Conservation (phyloP, 2,888 invertebrate species). For the Hirudinaria manillensis region DNA sequence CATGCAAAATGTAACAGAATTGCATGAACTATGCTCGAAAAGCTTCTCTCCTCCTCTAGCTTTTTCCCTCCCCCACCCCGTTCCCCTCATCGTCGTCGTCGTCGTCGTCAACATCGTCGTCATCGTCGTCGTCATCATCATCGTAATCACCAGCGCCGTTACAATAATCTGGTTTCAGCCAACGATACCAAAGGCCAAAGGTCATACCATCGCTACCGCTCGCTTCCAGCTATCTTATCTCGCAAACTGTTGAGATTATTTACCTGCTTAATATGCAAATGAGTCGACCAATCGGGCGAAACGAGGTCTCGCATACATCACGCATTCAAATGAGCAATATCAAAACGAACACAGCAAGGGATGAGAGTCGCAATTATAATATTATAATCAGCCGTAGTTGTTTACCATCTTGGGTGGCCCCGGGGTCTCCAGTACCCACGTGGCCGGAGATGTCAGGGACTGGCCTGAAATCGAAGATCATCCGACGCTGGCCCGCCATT, state of each 20-base stretch:
- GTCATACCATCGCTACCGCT: background rate
- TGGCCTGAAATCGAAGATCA: background rate
- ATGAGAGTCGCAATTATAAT: too few relatives aligned
- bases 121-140: slow-evolving; percentile 9
- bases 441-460: too few relatives aligned
- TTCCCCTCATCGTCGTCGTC: slow-evolving; percentile 3
- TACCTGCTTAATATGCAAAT: too few relatives aligned
- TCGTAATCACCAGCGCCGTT: slow-evolving; percentile 14
- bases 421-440: background rate
- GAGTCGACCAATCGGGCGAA: too few relatives aligned
- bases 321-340: too few relatives aligned
- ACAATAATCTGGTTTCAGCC: slow-evolving; percentile 1
- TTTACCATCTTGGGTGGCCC: background rate
- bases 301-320: too few relatives aligned
- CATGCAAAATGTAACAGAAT: slow-evolving; percentile 1
- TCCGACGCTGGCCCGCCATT: background rate
- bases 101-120: slow-evolving; percentile 6
- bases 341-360: too few relatives aligned
- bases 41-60: background rate
- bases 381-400: background rate
- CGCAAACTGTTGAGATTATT: background rate
- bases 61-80: background rate
- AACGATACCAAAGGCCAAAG: background rate
- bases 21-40: background rate
- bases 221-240: background rate